phyloP scores from a whole-genome alignment of 2,113 vertebrate genomes.

The Lamprologus tigripictilis region DNA sequence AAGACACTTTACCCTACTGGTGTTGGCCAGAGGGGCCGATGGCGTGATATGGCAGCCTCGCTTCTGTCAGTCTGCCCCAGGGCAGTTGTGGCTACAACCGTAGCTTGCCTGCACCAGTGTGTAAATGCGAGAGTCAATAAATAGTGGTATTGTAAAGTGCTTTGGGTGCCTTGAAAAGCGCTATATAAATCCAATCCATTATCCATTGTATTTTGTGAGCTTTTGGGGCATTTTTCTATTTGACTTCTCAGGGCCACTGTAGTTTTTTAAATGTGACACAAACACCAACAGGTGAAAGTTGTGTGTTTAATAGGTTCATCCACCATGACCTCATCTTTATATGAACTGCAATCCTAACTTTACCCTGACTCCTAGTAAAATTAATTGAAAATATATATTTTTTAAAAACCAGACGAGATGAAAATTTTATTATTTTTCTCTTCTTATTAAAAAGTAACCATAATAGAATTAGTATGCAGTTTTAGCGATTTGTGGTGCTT shows the following conservation, averaged over 20 bases:
- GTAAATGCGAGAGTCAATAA: fast-evolving
- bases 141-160: fast-evolving
- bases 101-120: too few species aligned
- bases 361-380: background rate
- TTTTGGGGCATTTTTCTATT: background rate
- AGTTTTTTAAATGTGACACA: background rate
- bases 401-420: fast-evolving
- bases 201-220: background rate
- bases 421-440: fast-evolving
- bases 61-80: too few species aligned
- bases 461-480: background rate
- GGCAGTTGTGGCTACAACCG: fast-evolving
- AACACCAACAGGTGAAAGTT: background rate
- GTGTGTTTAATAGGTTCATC: background rate
- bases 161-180: too few species aligned
- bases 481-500: background rate
- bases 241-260: background rate
- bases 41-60: too few species aligned
- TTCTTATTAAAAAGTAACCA: background rate
- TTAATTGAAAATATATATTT: background rate
- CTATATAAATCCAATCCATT: too few species aligned
- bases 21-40: too few species aligned
- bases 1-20: too few species aligned
- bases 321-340: background rate
- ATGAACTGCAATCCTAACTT: background rate